Conservation (phyloP, 92 coral and sea anemone species). For the Palythoa heliodiscus region DNA sequence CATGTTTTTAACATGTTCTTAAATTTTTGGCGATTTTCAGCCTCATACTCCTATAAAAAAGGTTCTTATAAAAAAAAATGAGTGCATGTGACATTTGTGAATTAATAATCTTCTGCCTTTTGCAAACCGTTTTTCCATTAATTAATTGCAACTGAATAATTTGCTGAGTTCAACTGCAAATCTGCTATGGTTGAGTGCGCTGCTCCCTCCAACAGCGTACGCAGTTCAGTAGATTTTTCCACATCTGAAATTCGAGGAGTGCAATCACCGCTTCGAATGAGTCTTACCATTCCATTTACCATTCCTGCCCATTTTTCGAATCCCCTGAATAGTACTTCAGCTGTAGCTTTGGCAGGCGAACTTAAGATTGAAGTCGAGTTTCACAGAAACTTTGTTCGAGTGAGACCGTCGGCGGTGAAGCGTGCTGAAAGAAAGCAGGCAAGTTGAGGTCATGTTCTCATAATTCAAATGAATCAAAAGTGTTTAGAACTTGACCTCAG, state of each 20-base stretch:
- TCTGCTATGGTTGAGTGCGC: conserved; percentile 54
- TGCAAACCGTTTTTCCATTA: conserved; percentile 37
- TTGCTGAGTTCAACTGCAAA: conserved; percentile 47
- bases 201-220: conserved; percentile 47
- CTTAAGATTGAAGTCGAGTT: conserved; percentile 8
- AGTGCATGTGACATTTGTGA: neutral
- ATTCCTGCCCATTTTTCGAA: conserved; percentile 47
- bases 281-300: conserved; percentile 54
- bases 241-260: conserved; percentile 27
- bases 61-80: no score
- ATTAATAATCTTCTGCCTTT: conserved; percentile 47
- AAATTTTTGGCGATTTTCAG: no score
- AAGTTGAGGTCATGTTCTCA: no score
- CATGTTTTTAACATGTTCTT: no score
- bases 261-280: conserved; percentile 34
- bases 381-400: neutral
- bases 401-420: neutral
- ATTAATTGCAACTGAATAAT: conserved; percentile 41
- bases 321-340: conserved; percentile 44
- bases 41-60: no score
- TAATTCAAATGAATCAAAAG: no score
- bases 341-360: conserved; percentile 50
- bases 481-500: no score
- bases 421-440: neutral
- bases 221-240: conserved; percentile 50